Percentiles rank a stretch among this genome's conserved stretches.
phyloP scores from a whole-genome alignment of 2,797 vertebrate species.

The Rhabdomys pumilio region DNA sequence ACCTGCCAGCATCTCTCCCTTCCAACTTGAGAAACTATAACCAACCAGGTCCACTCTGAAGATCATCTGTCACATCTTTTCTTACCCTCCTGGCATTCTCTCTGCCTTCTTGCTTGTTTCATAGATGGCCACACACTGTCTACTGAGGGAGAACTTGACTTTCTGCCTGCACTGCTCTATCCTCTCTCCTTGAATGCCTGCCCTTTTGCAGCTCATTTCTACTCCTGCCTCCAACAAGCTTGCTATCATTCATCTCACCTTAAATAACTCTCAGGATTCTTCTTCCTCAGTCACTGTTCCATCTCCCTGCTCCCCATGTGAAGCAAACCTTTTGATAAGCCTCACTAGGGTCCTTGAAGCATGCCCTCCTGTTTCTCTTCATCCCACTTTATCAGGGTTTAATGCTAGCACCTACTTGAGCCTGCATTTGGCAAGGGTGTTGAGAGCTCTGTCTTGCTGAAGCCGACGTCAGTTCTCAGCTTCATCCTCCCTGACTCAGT shows the following conservation, averaged over 20 bases:
- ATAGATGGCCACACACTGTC: background rate
- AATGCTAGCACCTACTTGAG: background rate
- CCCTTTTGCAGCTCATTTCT: too few species aligned
- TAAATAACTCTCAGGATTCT: background rate
- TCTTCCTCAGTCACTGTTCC: background rate
- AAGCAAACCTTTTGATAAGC: background rate
- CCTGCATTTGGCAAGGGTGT: background rate
- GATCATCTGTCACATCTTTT: background rate
- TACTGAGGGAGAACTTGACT: rapidly evolving
- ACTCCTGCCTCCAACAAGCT: background rate
- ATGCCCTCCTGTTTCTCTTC: background rate
- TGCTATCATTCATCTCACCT: background rate
- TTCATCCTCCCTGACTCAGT: background rate
- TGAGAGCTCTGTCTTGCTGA: background rate
- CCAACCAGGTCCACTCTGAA: background rate
- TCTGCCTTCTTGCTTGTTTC: background rate
- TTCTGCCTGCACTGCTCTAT: background rate
- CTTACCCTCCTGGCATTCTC: background rate
- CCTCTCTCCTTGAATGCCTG: background rate
- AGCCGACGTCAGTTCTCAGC: background rate
- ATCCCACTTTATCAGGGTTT: background rate
- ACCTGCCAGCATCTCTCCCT: background rate
- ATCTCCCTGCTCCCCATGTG: background rate
- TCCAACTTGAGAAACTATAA: background rate
- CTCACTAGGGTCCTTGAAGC: background rate